Evolutionary conservation across 2,888 invertebrate species (phyloP).

Genomic region (Prenolepis imparis): DNA sequence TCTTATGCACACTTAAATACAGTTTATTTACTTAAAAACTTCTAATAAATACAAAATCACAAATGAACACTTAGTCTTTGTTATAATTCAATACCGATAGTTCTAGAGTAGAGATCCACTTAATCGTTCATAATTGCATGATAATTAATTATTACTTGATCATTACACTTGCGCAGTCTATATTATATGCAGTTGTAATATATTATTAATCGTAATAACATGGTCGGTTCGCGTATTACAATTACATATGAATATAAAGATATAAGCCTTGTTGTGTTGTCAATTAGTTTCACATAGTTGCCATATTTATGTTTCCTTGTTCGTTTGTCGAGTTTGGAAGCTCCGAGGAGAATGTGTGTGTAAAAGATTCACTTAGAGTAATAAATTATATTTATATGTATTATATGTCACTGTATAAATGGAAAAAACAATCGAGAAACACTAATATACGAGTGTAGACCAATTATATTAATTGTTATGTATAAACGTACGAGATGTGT

Average conservation of each 20-base stretch:
- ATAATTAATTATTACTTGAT: slow-evolving; percentile 81
- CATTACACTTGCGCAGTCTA: slow-evolving; percentile 84
- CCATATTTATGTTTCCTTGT: slow-evolving; percentile 81
- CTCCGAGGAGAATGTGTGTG: slow-evolving; percentile 68
- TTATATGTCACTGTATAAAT: slow-evolving; percentile 76
- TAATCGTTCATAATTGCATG: slow-evolving; percentile 80
- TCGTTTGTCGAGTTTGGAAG: slow-evolving; percentile 73
- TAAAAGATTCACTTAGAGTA: slow-evolving; percentile 75
- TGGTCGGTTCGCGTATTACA: slow-evolving; percentile 81
- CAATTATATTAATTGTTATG: slow-evolving; percentile 83
- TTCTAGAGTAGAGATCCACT: slow-evolving; percentile 76
- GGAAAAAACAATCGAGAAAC: slow-evolving; percentile 82
- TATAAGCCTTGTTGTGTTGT: slow-evolving; percentile 77
- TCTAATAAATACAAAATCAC: slow-evolving; percentile 86
- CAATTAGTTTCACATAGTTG: slow-evolving; percentile 79
- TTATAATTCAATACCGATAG: slow-evolving; percentile 83
- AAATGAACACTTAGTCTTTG: slow-evolving; percentile 86
- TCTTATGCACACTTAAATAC: slow-evolving; percentile 85
- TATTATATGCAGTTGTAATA: slow-evolving; percentile 76
- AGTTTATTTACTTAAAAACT: slow-evolving; percentile 85
- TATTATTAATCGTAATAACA: slow-evolving; percentile 83
- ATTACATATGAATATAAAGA: slow-evolving; percentile 82
- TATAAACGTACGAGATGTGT: slow-evolving; percentile 83
- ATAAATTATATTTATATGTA: slow-evolving; percentile 76
- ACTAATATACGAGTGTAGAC: slow-evolving; percentile 83